These are phyloP conservation scores for Cossypha niveicapilla DNA, from an alignment of 2,797 vertebrate genomes.

Conservation along the genomic window DNA sequence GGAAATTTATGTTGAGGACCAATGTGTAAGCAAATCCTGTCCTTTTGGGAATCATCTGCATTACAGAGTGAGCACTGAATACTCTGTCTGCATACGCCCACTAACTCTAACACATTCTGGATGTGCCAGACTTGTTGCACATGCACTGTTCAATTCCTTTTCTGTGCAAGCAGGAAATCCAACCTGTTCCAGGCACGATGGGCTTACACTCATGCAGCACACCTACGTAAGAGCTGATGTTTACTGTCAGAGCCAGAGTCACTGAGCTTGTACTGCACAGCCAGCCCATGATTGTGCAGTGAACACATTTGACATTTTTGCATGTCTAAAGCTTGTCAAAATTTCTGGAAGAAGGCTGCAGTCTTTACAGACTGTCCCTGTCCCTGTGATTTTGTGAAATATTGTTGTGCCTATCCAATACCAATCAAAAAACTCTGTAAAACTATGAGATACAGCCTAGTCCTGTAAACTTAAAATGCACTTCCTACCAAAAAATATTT, in stretches of 20 bases:
- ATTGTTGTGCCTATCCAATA: not conserved
- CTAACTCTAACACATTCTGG: conserved; percentile 56
- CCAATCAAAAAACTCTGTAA: not conserved
- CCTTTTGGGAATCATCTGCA: conserved; percentile 37
- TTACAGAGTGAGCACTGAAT: not conserved
- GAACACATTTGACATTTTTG: not conserved
- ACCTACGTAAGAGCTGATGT: not conserved
- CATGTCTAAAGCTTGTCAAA: not conserved
- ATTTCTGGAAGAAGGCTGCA: not conserved
- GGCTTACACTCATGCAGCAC: not conserved
- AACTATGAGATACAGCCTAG: not conserved
- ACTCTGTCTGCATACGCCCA: conserved; percentile 51
- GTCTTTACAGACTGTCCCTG: not conserved
- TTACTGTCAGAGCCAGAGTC: not conserved
- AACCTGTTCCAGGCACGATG: not conserved
- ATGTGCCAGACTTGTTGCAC: conserved; percentile 65
- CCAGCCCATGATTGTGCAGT: not conserved
- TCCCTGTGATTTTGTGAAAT: not conserved
- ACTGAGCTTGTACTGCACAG: not conserved
- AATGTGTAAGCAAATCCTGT: not conserved
- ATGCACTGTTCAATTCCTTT: conserved; percentile 19
- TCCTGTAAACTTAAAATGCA: conserved; percentile 12
- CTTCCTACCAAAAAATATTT: conserved; percentile 55
- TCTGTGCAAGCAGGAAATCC: not conserved
- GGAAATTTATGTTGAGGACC: not conserved